Percentiles rank a stretch among this genome's conserved stretches.
Conservation (phyloP, 2,888 invertebrate species). For the Crepidodera aurea region DNA sequence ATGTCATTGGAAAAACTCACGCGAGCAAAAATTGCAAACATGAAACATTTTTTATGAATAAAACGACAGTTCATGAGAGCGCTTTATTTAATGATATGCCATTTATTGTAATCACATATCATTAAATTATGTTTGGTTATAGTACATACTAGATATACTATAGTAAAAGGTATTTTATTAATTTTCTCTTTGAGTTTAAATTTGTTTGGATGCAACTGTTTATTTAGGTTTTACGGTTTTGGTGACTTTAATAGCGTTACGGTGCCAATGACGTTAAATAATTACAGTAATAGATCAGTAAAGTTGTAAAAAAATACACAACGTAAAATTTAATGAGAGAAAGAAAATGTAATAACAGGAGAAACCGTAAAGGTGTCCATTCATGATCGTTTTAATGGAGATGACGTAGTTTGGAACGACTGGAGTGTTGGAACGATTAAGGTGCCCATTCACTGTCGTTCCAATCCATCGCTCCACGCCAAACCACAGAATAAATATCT, state of each 20-base stretch:
- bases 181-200: neutral
- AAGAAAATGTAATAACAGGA: too few relatives aligned
- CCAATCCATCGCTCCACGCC: too few relatives aligned
- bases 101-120: neutral
- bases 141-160: neutral
- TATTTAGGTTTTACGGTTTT: neutral
- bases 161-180: neutral
- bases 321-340: too few relatives aligned
- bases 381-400: too few relatives aligned
- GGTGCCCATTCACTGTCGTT: too few relatives aligned
- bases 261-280: too few relatives aligned
- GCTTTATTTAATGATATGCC: slow-evolving; percentile 4
- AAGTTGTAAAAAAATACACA: too few relatives aligned
- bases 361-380: too few relatives aligned
- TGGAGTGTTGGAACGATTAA: too few relatives aligned
- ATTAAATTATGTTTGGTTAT: slow-evolving; percentile 1
- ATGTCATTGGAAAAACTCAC: slow-evolving; percentile 11
- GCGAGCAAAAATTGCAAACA: slow-evolving; percentile 7
- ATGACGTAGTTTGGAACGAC: too few relatives aligned
- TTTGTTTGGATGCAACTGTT: neutral
- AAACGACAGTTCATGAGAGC: slow-evolving; percentile 3
- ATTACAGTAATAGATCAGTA: too few relatives aligned
- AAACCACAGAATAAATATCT: too few relatives aligned
- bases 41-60: slow-evolving; percentile 7
- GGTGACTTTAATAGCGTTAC: neutral